Percentiles rank a stretch among this genome's conserved stretches.
Evolutionary conservation across 1,140 invertebrate genomes (phyloP).

Genomic region (Aphidius gifuensis): DNA sequence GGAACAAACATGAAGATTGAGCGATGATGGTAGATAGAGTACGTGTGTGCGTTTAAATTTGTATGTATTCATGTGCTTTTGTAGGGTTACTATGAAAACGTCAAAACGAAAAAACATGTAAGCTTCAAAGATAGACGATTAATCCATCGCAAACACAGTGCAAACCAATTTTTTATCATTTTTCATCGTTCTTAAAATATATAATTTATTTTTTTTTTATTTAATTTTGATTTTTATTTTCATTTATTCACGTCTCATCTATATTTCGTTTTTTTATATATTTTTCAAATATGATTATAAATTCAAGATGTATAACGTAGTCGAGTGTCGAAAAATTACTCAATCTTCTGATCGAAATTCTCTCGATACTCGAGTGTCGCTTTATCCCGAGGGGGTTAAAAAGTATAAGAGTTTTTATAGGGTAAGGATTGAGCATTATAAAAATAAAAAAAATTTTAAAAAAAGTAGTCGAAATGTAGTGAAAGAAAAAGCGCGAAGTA

Average conservation of each 20-base stretch:
- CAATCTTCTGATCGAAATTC: background rate
- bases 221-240: background rate
- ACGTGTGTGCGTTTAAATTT: too few species aligned
- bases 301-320: slow-evolving; percentile 7
- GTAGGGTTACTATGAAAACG: too few species aligned
- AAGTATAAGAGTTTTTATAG: slow-evolving; percentile 13
- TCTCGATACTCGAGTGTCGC: background rate
- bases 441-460: slow-evolving; percentile 1
- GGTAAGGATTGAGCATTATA: background rate
- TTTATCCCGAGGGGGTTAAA: slow-evolving; percentile 7
- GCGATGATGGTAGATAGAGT: background rate
- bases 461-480: background rate
- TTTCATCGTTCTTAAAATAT: background rate
- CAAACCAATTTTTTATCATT: background rate
- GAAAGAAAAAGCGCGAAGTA: slow-evolving; percentile 13
- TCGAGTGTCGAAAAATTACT: slow-evolving; percentile 4
- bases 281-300: slow-evolving; percentile 3
- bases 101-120: background rate
- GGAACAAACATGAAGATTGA: slow-evolving; percentile 8
- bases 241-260: background rate
- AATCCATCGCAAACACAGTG: background rate
- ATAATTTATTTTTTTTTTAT: background rate
- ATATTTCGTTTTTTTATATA: background rate
- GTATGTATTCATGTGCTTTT: too few species aligned
- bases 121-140: slow-evolving; percentile 5